Evolutionary conservation across 2,888 invertebrate species (phyloP), one percentile per base, ranked within the genome.

Genomic region (Thumatha senex): DNA sequence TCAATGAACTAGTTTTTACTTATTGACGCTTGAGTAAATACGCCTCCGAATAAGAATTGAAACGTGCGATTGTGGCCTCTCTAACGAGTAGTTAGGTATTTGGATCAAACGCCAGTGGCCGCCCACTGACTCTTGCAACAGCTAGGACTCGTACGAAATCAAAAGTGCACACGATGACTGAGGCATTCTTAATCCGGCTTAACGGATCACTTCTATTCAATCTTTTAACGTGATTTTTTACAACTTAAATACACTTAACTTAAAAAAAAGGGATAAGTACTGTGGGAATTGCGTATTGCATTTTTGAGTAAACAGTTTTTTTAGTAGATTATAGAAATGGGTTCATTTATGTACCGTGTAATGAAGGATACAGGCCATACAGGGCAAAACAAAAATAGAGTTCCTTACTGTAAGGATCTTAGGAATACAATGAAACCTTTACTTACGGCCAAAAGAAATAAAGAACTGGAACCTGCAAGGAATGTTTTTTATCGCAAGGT

Each of bases 1-100:
- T 78, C 73, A 76, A 76, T 77, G 75, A 76, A 80, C 77, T 73
- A 70, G 68, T 78, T 82, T 82, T 79, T 80, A 64, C 46, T 66
- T 59, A 66, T 63, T 53, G 59, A 65, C 75, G 77, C 74, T 78
- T 70, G 79, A 81, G 81, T 80, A 76, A 80, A 73, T 78, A 74
- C 74, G 71, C 62, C 70, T 70, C 67, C 71, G 70, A 77, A 73
- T 68, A 66, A 71, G 67, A 72, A 60, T 48, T 54, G 65, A 67
- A 75, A 63, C 75, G 70, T 67, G 72, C 76, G 67, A 69, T 70
- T 73, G 74, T 73, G 59, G 74, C 67, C 67, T 69, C 69, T 58
- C 65, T 72, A 76, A 76, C 76, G 72, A 72, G 63, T 66, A 69
- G 64, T 60, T 69, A n/a, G n/a, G n/a, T n/a, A 72, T 70, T 77